phyloP scores from a whole-genome alignment of 2,888 invertebrate genomes.

The Cheilosia urbana region DNA sequence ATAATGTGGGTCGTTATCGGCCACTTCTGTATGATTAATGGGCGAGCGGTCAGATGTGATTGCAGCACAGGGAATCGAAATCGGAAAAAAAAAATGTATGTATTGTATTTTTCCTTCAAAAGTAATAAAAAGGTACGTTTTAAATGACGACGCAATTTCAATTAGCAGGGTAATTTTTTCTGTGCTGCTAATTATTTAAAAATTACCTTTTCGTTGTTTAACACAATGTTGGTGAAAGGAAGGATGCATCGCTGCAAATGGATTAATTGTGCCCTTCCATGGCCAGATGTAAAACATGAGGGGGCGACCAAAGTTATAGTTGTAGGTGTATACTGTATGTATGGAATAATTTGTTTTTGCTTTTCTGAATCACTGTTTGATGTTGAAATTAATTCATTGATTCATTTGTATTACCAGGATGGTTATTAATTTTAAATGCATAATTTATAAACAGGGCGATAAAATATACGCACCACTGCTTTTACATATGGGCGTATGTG shows the following conservation, averaged over 20 bases:
- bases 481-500: too few species aligned
- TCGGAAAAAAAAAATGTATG: not conserved
- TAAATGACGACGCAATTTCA: constrained; percentile 16
- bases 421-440: not conserved
- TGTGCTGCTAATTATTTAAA: constrained; percentile 19
- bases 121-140: constrained; percentile 19
- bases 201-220: constrained; percentile 15
- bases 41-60: constrained; percentile 37
- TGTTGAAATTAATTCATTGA: not conserved
- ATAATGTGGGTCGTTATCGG: constrained; percentile 26
- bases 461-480: not conserved
- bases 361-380: not conserved
- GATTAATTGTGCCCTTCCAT: not conserved
- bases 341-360: not conserved
- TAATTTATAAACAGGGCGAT: too few species aligned
- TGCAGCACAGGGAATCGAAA: not conserved
- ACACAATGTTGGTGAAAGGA: not conserved
- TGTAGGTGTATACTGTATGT: not conserved
- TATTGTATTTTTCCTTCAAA: not conserved
- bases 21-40: constrained; percentile 57
- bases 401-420: not conserved
- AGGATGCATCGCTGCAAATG: not conserved
- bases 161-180: constrained; percentile 11
- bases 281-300: constrained; percentile 19
- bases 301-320: not conserved